Evolutionary conservation across 2,797 vertebrate species (phyloP), one percentile per base, ranked within the genome.

Genomic region (Coranthus polyacanthus): DNA sequence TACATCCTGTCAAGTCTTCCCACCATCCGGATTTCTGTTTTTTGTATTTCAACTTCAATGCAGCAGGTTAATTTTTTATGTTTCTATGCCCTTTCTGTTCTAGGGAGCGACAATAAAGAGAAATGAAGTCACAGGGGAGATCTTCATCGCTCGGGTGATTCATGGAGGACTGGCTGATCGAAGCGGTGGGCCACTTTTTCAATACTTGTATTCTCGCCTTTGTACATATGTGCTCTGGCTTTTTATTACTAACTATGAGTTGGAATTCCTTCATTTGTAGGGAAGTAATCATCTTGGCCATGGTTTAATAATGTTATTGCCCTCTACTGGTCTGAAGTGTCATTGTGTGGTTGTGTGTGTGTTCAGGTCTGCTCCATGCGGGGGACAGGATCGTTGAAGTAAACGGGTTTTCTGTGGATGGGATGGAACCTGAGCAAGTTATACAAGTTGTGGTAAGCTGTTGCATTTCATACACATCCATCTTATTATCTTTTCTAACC

Each of bases 31-130:
- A 21, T 42, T 42, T 38, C n/a, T 10, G 7, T 8, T 32, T 13
- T 16, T 29, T 15, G 15, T 1, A 12, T 2, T 16, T 11, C n/a
- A 6, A 43, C 7, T 32, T 32, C 1, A 32, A 32, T 8, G 10
- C 29, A 32, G 29, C 29, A 32, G 7, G 12, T 57, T 38, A 3
- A 49, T 55, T 60, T 0, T 34, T 18, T n/a, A 2, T 5, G 1
- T 41, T 7, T 26, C 46, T 22, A 34, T 50, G 18, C 39, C 16
- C 29, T 32, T 50, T 29, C 37, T 58, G 15, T 75, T 63, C 55
- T 47, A 99, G 98, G 98, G 98, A 83, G 98, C 97, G 0, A 99
- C 98, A 3, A 99, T 99, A 86, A 98, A 97, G 79, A 95, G 96
- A 76, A 96, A 98, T 0, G 96, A 97, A 57, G 59, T 92, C 78